A percentile compares a stretch with the other conserved stretches of the same genome.
Evolutionary conservation across 2,888 invertebrate genomes (phyloP).

Genomic region (Polydesmus complanatus): DNA sequence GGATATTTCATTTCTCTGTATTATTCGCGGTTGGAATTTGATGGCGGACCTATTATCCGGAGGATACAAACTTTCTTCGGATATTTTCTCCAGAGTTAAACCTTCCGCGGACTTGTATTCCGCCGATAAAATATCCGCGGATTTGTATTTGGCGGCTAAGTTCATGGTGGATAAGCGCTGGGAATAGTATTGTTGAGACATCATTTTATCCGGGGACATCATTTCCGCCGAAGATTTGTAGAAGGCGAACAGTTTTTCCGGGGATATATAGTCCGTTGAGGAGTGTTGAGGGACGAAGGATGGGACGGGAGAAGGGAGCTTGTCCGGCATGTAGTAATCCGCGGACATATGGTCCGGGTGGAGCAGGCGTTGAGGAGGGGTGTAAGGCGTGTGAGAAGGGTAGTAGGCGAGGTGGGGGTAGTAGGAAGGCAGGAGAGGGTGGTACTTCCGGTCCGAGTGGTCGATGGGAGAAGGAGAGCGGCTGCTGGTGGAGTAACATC

Average conservation of each 20-base stretch:
- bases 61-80: no score
- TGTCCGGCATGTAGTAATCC: constrained; percentile 18
- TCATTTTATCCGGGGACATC: not conserved
- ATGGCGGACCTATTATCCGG: no score
- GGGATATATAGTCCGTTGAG: not conserved
- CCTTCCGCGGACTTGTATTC: no score
- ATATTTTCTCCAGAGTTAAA: no score
- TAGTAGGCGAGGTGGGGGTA: constrained; percentile 20
- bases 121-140: no score
- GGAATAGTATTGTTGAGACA: not conserved
- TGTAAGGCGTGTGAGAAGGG: not conserved
- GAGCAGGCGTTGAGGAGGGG: not conserved
- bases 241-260: constrained; percentile 23
- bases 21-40: no score
- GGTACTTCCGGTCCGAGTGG: constrained; percentile 17
- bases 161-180: not conserved
- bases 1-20: no score
- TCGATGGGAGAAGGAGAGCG: constrained; percentile 4
- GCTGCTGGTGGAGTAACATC: constrained; percentile 6
- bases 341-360: constrained; percentile 12
- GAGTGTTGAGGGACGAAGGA: constrained; percentile 25
- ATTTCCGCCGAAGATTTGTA: constrained; percentile 22
- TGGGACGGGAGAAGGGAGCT: constrained; percentile 42
- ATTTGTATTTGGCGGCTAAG: constrained; percentile 21
- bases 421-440: constrained; percentile 22